phyloP scores from a whole-genome alignment of 2,888 invertebrate species.

The Agonopterix heracliana region DNA sequence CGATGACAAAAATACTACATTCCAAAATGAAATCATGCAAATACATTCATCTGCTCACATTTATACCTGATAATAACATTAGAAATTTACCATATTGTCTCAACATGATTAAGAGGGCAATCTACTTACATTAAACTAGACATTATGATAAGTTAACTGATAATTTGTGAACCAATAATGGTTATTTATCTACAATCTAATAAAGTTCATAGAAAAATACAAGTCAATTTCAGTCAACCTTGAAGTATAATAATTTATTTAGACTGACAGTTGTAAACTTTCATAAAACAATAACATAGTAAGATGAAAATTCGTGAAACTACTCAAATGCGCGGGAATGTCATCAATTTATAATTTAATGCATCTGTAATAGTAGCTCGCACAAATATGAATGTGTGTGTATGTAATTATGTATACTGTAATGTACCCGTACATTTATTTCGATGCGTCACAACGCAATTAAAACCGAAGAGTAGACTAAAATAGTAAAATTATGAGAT shows the following conservation, averaged over 20 bases:
- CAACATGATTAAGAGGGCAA: slow-evolving; percentile 25
- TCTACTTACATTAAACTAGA: slow-evolving; percentile 10
- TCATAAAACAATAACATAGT: no score
- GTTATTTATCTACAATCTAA: slow-evolving; percentile 22
- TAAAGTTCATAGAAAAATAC: slow-evolving; percentile 23
- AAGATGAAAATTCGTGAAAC: no score
- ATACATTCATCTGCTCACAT: neutral
- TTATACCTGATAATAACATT: neutral
- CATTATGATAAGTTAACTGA: slow-evolving; percentile 9
- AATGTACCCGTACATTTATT: neutral
- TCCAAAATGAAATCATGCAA: neutral
- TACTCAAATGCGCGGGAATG: no score
- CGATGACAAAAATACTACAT: neutral
- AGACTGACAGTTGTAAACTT: no score
- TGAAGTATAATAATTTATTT: neutral
- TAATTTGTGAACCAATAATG: slow-evolving; percentile 22
- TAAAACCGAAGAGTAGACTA: neutral
- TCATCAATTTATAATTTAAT: no score
- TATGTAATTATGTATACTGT: neutral
- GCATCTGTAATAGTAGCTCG: no score
- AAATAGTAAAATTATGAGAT: neutral
- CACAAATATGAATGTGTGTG: no score
- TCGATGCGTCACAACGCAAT: neutral
- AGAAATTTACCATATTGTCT: slow-evolving; percentile 9
- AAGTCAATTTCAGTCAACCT: slow-evolving; percentile 11